These are phyloP conservation scores for Phacellophora camtschatica DNA, from an alignment of 30 jellyfish, hydroid and myxozoan genomes.

Conservation along the genomic window DNA sequence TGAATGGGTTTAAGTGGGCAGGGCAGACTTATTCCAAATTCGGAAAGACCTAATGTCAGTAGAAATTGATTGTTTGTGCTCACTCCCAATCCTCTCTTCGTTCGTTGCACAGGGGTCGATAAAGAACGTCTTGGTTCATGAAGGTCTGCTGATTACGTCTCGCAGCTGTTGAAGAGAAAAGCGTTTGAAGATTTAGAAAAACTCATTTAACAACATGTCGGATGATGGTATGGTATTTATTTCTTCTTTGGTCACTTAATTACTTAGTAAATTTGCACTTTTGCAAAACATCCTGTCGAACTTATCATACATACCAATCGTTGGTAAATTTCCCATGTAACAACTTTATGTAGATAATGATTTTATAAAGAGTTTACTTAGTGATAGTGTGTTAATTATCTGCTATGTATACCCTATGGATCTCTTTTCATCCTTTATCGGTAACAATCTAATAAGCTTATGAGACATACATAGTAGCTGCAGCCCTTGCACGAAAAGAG, in stretches of 20 bases:
- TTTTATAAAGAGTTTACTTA: too few relatives aligned
- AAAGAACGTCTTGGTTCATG: constrained; percentile 39
- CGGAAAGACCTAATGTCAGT: constrained; percentile 49
- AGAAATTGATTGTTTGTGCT: constrained; percentile 24
- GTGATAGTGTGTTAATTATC: too few relatives aligned
- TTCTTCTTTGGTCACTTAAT: background rate
- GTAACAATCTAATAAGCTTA: too few relatives aligned
- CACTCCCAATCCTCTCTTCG: constrained; percentile 71
- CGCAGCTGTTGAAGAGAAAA: constrained; percentile 49
- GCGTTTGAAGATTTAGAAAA: background rate
- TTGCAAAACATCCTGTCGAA: background rate
- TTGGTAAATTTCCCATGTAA: too few relatives aligned
- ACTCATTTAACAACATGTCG: constrained; percentile 28
- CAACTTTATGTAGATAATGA: too few relatives aligned
- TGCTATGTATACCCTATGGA: too few relatives aligned
- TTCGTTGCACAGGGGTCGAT: constrained; percentile 5
- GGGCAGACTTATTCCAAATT: constrained; percentile 66
- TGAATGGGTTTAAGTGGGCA: constrained; percentile 62
- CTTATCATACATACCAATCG: too few relatives aligned
- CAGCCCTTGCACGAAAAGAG: too few relatives aligned
- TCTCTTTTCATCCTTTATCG: too few relatives aligned
- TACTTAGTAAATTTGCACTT: background rate
- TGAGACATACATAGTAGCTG: too few relatives aligned
- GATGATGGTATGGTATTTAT: constrained; percentile 15
- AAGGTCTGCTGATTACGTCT: background rate